Evolutionary conservation across 2,888 invertebrate genomes (phyloP).

Genomic region (Euzophera pinguis): DNA sequence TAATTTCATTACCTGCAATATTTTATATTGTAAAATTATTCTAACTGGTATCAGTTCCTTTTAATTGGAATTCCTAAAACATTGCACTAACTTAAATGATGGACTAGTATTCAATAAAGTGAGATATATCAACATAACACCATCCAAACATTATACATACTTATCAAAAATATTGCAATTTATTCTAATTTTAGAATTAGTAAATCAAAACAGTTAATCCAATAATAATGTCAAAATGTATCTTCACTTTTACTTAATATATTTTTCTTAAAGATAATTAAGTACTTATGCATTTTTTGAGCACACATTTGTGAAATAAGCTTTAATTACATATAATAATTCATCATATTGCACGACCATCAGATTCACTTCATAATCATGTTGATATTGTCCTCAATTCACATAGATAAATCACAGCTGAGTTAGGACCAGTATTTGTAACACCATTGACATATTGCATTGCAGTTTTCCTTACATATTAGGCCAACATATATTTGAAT

Average conservation of each 20-base stretch:
- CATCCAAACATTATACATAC: conserved; percentile 30
- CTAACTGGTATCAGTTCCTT: conserved; percentile 27
- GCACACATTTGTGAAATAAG: conserved; percentile 34
- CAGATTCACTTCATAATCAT: conserved; percentile 28
- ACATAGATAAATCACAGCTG: conserved; percentile 71
- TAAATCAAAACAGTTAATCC: conserved; percentile 1
- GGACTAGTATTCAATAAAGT: conserved; percentile 66
- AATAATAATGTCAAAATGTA: background rate
- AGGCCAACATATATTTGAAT: conserved; percentile 7
- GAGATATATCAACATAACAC: conserved; percentile 40
- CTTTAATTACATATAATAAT: background rate
- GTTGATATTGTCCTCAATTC: conserved; percentile 46
- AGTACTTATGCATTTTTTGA: conserved; percentile 47
- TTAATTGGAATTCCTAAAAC: conserved; percentile 27
- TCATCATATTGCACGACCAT: conserved; percentile 18
- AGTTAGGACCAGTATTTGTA: conserved; percentile 51
- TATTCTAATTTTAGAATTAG: background rate
- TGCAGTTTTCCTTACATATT: conserved; percentile 33
- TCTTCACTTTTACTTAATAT: background rate
- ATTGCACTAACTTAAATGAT: conserved; percentile 43
- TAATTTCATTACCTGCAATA: background rate
- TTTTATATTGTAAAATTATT: conserved; percentile 23
- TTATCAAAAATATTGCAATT: conserved; percentile 32
- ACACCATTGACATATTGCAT: conserved; percentile 33
- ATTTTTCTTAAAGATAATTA: conserved; percentile 28